phyloP scores from a whole-genome alignment of 92 coral and sea anemone species.

The Siderastrea siderea region DNA sequence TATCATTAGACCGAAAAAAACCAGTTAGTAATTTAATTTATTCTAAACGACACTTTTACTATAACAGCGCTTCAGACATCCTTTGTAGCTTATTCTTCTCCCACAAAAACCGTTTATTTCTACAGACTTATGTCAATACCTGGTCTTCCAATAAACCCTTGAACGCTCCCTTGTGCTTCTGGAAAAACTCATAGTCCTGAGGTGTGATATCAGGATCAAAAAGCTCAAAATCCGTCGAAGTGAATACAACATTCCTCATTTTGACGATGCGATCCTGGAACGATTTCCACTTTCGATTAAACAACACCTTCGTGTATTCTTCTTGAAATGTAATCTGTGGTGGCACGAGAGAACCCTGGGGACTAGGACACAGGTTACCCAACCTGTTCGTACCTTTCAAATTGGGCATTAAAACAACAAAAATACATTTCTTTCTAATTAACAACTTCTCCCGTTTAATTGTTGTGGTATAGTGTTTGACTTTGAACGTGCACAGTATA shows the following conservation, averaged over 20 bases:
- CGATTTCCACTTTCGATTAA: neutral
- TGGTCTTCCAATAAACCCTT: slow-evolving; percentile 91
- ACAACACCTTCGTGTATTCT: neutral
- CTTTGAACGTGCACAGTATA: too few species aligned
- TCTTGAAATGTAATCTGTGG: neutral
- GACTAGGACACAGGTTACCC: neutral
- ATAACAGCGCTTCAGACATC: too few species aligned
- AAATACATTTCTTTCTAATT: too few species aligned
- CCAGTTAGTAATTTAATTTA: too few species aligned
- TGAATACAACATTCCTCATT: slow-evolving; percentile 65
- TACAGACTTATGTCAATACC: slow-evolving; percentile 48
- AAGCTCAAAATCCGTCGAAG: slow-evolving; percentile 80
- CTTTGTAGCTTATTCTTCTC: neutral
- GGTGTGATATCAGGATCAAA: slow-evolving; percentile 84
- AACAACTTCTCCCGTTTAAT: too few species aligned
- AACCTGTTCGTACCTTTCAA: too few species aligned
- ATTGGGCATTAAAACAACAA: too few species aligned
- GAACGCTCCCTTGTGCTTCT: slow-evolving; percentile 91
- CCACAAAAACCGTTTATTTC: too few species aligned
- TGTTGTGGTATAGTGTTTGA: too few species aligned
- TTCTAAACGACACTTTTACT: too few species aligned
- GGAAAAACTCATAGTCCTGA: slow-evolving; percentile 87
- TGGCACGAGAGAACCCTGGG: neutral
- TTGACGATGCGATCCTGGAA: neutral
- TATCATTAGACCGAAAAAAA: too few species aligned